phyloP scores from a whole-genome alignment of 2,113 vertebrate genomes.

The Acanthochromis polyacanthus region DNA sequence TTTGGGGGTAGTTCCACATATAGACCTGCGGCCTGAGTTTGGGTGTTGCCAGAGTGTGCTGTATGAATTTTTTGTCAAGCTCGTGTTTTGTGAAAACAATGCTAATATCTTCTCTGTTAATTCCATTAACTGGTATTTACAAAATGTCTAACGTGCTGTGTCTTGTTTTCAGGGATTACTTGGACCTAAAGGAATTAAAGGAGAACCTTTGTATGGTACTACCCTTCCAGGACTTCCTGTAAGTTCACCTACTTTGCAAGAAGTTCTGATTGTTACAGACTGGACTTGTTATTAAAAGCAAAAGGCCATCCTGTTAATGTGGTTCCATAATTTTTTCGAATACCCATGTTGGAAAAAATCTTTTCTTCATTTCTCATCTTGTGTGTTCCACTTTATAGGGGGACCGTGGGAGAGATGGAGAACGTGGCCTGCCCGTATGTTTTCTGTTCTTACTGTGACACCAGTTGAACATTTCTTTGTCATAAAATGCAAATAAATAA shows the following conservation, averaged over 20 bases:
- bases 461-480: not conserved
- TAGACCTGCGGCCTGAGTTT: no score
- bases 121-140: not conserved
- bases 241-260: conserved; percentile 2
- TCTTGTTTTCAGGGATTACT: conserved; percentile 76
- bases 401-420: conserved; percentile 53
- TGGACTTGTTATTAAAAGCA: not conserved
- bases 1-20: no score
- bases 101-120: not conserved
- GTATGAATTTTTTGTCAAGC: no score
- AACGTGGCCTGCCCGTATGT: conserved; percentile 48
- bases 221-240: conserved; percentile 55
- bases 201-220: conserved; percentile 76
- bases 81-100: not conserved
- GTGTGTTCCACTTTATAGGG: conserved; percentile 49
- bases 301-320: not conserved
- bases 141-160: not conserved
- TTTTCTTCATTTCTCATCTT: not conserved
- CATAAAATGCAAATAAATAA: not conserved
- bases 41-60: no score
- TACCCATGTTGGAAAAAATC: not conserved
- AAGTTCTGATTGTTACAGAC: not conserved
- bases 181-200: conserved; percentile 88
- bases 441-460: not conserved
- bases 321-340: not conserved